A percentile compares a stretch with the other conserved stretches of the same genome.
Conservation (phyloP, 2,797 vertebrate species). For the Manis crassicaudata region DNA sequence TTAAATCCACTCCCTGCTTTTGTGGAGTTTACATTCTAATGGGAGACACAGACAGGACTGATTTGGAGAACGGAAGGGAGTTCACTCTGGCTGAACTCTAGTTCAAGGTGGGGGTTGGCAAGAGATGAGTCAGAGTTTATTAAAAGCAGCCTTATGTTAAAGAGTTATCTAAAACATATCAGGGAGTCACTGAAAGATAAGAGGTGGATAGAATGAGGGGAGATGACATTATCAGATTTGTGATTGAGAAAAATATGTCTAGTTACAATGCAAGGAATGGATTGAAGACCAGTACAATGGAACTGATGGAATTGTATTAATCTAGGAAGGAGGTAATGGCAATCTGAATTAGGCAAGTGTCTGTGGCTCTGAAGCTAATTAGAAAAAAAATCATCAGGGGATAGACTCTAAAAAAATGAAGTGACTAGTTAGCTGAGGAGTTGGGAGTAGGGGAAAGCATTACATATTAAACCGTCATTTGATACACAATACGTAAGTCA, state of each 20-base stretch:
- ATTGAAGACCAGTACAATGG: neutral
- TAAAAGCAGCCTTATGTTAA: neutral
- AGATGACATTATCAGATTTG: neutral
- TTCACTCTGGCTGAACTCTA: neutral
- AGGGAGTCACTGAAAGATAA: neutral
- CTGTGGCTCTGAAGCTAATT: neutral
- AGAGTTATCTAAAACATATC: neutral
- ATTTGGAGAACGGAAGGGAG: neutral
- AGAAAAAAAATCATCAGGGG: neutral
- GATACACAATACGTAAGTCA: neutral
- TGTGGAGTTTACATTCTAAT: neutral
- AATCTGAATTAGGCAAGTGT: neutral
- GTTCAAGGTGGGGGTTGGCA: neutral
- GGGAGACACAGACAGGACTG: neutral
- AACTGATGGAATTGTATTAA: neutral
- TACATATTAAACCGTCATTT: neutral
- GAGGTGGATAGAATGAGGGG: neutral
- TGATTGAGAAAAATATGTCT: neutral
- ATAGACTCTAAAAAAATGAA: neutral
- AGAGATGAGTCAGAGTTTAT: neutral
- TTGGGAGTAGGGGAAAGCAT: neutral
- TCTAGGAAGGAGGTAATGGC: neutral
- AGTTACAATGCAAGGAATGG: neutral
- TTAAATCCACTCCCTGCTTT: neutral
- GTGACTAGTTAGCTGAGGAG: neutral